A percentile compares a stretch with the other conserved stretches of the same genome.
These are phyloP conservation scores for Pagrus major DNA, from an alignment of 2,113 vertebrate genomes.

Conservation along the genomic window DNA sequence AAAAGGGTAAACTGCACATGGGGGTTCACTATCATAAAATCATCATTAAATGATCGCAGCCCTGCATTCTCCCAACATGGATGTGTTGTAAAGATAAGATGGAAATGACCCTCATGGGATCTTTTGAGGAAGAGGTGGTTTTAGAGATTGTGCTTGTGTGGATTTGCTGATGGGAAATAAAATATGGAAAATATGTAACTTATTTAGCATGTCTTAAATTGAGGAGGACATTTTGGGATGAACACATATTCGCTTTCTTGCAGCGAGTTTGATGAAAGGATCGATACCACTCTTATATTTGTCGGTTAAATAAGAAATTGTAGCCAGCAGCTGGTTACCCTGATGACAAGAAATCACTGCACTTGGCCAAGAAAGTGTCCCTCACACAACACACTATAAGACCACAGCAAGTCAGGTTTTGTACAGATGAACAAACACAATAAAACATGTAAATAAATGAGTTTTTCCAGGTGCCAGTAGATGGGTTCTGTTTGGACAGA, in stretches of 20 bases:
- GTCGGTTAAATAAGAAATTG: background rate
- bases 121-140: background rate
- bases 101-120: background rate
- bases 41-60: background rate
- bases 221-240: background rate
- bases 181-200: background rate
- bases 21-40: background rate
- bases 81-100: background rate
- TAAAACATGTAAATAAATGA: background rate
- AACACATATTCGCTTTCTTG: background rate
- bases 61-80: background rate
- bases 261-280: background rate
- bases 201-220: background rate
- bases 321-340: background rate
- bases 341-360: background rate
- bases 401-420: background rate
- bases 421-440: background rate
- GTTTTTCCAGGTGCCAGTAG: background rate
- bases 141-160: background rate
- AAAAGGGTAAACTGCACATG: background rate
- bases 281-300: background rate
- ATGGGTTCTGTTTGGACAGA: background rate
- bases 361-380: no score
- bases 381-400: background rate
- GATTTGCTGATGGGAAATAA: background rate